Conservation (phyloP, 1,140 invertebrate species). For the Pissodes strobi region DNA sequence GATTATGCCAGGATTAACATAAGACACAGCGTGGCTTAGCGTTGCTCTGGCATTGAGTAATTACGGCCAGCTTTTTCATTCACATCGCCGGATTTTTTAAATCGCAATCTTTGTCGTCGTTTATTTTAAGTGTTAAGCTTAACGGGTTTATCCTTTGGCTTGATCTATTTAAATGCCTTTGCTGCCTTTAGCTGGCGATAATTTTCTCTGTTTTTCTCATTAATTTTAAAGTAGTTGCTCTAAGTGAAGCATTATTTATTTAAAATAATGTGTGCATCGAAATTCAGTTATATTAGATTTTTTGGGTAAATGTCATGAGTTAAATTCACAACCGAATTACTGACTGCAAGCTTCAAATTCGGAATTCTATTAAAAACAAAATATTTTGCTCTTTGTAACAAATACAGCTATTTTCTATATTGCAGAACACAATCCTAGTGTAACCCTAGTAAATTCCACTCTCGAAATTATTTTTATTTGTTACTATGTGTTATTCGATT, state of each 20-base stretch:
- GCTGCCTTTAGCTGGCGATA: slow-evolving; percentile 15
- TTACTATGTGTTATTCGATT: no score
- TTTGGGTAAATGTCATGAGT: no score
- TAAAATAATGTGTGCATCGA: not conserved
- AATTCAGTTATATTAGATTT: no score
- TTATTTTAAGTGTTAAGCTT: slow-evolving; percentile 53
- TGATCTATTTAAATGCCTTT: slow-evolving; percentile 37
- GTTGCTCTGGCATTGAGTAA: slow-evolving; percentile 55
- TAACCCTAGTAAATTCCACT: no score
- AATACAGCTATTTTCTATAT: no score
- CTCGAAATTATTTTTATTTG: no score
- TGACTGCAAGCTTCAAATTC: no score
- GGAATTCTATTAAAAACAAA: no score
- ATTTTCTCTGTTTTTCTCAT: slow-evolving; percentile 21
- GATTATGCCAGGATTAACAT: slow-evolving; percentile 56
- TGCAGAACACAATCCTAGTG: no score
- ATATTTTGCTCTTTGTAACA: no score
- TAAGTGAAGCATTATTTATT: not conserved
- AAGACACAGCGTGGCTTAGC: slow-evolving; percentile 55
- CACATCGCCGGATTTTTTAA: slow-evolving; percentile 46
- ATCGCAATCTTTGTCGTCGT: slow-evolving; percentile 50
- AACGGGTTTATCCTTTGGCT: slow-evolving; percentile 34
- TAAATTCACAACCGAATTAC: no score
- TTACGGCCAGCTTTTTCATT: slow-evolving; percentile 49
- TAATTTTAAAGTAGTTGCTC: slow-evolving; percentile 12